These are phyloP conservation scores for Magallana angulata DNA, from an alignment of 1,140 invertebrate genomes.

Conservation along the genomic window DNA sequence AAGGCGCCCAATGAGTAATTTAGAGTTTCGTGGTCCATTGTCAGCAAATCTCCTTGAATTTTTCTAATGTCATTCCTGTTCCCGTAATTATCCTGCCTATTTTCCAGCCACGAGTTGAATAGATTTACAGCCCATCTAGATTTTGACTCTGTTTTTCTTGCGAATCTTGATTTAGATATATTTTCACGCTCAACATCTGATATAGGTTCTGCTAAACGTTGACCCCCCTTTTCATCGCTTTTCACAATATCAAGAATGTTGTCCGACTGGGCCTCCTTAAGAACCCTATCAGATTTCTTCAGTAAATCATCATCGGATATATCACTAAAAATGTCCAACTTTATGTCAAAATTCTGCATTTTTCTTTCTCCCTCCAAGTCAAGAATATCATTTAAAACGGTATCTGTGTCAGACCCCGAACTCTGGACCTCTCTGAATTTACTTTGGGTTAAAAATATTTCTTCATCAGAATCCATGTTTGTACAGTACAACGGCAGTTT, in stretches of 20 bases:
- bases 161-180: neutral
- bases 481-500: neutral
- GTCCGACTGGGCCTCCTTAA: neutral
- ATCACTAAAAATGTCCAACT: neutral
- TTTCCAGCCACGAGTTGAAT: neutral
- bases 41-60: neutral
- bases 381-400: neutral
- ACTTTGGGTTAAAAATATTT: neutral
- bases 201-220: neutral
- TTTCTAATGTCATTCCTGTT: neutral
- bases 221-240: neutral
- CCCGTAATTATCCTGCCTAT: neutral
- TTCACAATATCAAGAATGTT: neutral
- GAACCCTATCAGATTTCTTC: neutral
- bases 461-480: neutral
- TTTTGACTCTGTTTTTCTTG: neutral
- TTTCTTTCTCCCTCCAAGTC: no score
- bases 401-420: neutral
- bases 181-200: neutral
- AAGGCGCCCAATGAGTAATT: neutral
- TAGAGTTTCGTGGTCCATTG: neutral
- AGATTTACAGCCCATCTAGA: neutral
- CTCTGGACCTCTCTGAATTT: neutral
- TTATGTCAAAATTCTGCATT: no score
- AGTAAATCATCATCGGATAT: neutral